These are phyloP conservation scores for Decapterus maruadsi DNA, from an alignment of 2,797 vertebrate species.

Conservation along the genomic window DNA sequence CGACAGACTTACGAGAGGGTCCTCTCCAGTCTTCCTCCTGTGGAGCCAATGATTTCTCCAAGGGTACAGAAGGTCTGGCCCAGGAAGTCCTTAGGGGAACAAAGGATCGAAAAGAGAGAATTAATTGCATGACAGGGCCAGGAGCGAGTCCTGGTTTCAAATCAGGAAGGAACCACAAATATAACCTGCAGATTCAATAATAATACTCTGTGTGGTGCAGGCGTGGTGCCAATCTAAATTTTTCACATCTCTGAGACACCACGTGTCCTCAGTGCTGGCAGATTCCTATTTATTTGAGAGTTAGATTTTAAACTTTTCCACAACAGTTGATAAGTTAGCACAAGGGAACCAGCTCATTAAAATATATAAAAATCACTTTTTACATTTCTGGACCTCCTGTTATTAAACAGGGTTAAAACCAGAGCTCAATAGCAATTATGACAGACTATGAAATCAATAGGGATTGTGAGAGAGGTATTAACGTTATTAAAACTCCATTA, in stretches of 20 bases:
- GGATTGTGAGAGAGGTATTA: constrained; percentile 30
- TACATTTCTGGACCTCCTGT: constrained; percentile 15
- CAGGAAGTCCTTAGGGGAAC: constrained; percentile 90
- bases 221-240: not conserved
- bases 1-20: constrained; percentile 90
- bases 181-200: not conserved
- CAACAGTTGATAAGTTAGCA: not conserved
- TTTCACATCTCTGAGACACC: not conserved
- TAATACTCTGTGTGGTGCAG: not conserved
- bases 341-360: constrained; percentile 11
- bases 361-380: constrained; percentile 5
- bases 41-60: constrained; percentile 96
- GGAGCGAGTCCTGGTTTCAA: constrained; percentile 8
- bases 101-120: constrained; percentile 9
- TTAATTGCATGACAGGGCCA: constrained; percentile 29
- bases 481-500: constrained; percentile 54
- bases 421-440: constrained; percentile 22
- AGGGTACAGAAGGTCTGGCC: constrained; percentile 96
- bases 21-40: constrained; percentile 92
- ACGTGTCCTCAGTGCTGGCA: not conserved
- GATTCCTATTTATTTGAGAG: constrained; percentile 16
- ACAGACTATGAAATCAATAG: constrained; percentile 40
- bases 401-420: constrained; percentile 17
- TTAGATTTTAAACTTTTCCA: not conserved
- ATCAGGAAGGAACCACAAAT: constrained; percentile 1